A percentile compares a stretch with the other conserved stretches of the same genome.
Evolutionary conservation across 2,888 invertebrate genomes (phyloP).

Genomic region (Pammene aurita): DNA sequence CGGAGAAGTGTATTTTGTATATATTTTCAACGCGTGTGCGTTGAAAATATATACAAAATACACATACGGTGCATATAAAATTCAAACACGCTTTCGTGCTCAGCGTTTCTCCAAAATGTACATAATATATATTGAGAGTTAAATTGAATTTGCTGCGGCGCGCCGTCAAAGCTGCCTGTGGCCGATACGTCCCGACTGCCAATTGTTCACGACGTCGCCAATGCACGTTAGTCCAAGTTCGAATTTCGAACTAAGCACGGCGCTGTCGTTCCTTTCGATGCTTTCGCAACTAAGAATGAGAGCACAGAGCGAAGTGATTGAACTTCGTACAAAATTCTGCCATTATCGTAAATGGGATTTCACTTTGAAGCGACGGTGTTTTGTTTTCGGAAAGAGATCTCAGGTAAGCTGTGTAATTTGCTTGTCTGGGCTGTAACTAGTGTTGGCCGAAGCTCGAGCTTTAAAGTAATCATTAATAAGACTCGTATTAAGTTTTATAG

Average conservation of each 20-base stretch:
- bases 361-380: conserved; percentile 15
- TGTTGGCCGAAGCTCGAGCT: not conserved
- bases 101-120: conserved; percentile 8
- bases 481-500: no score
- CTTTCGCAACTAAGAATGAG: conserved; percentile 16
- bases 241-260: conserved; percentile 24
- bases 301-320: conserved; percentile 3
- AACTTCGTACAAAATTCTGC: conserved; percentile 18
- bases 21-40: not conserved
- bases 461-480: no score
- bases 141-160: conserved; percentile 31
- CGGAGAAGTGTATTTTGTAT: not conserved
- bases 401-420: conserved; percentile 30
- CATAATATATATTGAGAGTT: conserved; percentile 4
- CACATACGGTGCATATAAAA: conserved; percentile 3
- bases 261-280: conserved; percentile 6
- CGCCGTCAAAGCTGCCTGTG: conserved; percentile 27
- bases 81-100: not conserved
- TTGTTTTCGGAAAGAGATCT: conserved; percentile 21
- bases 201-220: conserved; percentile 26
- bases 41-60: no score
- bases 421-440: conserved; percentile 16
- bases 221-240: conserved; percentile 20
- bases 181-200: conserved; percentile 28
- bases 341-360: conserved; percentile 24